A percentile compares a stretch with the other conserved stretches of the same genome.
These are phyloP conservation scores for Alligator mississippiensis DNA, from an alignment of 2,113 vertebrate species.

Conservation along the genomic window DNA sequence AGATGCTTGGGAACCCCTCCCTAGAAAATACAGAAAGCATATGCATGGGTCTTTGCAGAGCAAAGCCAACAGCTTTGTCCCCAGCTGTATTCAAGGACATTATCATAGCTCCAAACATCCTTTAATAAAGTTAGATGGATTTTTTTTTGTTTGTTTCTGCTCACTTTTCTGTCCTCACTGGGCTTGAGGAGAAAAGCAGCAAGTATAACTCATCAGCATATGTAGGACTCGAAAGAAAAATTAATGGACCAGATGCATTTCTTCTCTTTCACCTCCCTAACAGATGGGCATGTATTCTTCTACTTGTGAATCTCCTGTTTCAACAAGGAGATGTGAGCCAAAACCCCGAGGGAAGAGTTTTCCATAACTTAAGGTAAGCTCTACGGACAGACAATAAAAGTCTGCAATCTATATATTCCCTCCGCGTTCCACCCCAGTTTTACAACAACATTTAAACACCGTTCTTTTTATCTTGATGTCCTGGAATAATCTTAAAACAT, in stretches of 20 bases:
- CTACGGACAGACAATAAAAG: not conserved
- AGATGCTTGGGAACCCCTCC: conserved; percentile 5
- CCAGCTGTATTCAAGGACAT: conserved; percentile 21
- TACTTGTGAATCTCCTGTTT: not conserved
- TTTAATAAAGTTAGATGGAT: not conserved
- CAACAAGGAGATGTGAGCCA: not conserved
- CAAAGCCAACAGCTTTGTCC: not conserved
- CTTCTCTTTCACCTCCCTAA: conserved; percentile 12
- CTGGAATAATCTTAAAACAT: conserved; percentile 6
- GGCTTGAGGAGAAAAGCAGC: not conserved
- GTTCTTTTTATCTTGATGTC: not conserved
- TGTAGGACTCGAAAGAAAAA: not conserved
- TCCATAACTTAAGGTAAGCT: not conserved
- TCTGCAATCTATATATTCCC: not conserved
- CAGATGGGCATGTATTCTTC: conserved; percentile 40
- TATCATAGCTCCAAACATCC: not conserved
- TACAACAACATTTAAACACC: not conserved
- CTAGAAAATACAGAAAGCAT: not conserved
- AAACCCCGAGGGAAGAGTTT: conserved; percentile 17
- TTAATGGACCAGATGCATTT: conserved; percentile 9
- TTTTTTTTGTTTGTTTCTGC: not conserved
- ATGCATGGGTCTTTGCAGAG: not conserved
- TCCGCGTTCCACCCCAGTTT: not conserved
- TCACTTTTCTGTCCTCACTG: not conserved
- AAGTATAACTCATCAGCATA: not conserved